Percentiles rank a stretch among this genome's conserved stretches.
Evolutionary conservation across 2,797 vertebrate species (phyloP).

Genomic region (Siniperca undulata): DNA sequence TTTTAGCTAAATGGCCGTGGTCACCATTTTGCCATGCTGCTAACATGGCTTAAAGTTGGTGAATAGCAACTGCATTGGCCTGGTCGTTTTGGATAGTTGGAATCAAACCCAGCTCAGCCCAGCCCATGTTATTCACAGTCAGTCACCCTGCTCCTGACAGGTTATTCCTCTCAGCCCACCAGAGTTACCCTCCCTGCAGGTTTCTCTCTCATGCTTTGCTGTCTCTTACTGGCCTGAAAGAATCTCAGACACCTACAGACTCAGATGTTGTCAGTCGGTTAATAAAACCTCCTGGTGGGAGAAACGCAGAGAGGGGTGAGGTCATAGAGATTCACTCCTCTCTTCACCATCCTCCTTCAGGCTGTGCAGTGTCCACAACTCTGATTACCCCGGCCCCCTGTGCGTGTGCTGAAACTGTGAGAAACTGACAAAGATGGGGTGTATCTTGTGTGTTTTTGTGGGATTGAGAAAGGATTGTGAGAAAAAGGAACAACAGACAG

Average conservation of each 20-base stretch:
- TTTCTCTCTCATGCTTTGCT: slow-evolving; percentile 6
- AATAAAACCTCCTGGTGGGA: slow-evolving; percentile 58
- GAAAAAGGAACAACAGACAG: slow-evolving; percentile 12
- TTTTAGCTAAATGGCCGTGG: not conserved
- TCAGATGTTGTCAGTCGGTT: slow-evolving; percentile 54
- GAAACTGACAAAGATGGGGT: slow-evolving; percentile 34
- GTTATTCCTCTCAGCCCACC: slow-evolving; percentile 24
- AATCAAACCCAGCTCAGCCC: not conserved
- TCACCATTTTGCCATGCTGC: not conserved
- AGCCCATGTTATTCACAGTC: not conserved
- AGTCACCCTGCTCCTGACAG: slow-evolving; percentile 24
- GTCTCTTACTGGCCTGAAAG: slow-evolving; percentile 36
- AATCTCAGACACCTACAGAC: slow-evolving; percentile 48
- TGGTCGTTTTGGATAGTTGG: not conserved
- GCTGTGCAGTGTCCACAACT: slow-evolving; percentile 65
- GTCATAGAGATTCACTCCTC: slow-evolving; percentile 53
- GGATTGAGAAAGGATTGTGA: slow-evolving; percentile 24
- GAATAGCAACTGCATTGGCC: not conserved
- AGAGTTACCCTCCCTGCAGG: slow-evolving; percentile 4
- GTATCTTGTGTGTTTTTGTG: slow-evolving; percentile 38
- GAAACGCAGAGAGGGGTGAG: slow-evolving; percentile 42
- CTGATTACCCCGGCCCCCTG: slow-evolving; percentile 43
- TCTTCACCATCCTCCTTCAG: slow-evolving; percentile 60
- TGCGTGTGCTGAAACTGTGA: slow-evolving; percentile 26
- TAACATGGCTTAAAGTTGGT: not conserved